Evolutionary conservation across 2,888 invertebrate genomes (phyloP).

Genomic region (Iselma pallidipennis): DNA sequence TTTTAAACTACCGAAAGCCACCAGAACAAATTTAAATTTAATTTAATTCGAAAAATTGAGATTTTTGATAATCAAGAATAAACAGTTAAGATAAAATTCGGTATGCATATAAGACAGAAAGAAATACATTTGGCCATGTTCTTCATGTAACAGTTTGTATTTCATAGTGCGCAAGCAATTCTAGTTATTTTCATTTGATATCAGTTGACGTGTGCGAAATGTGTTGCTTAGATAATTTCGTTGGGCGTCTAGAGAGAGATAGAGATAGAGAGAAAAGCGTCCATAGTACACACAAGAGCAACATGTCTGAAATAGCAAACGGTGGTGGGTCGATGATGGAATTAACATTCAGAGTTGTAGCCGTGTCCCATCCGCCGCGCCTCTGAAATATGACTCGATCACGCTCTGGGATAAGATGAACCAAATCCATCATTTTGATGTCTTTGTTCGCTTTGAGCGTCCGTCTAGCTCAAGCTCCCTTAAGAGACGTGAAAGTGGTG

Average conservation of each 20-base stretch:
- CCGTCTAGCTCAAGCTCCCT: slow-evolving; percentile 44
- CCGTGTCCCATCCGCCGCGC: slow-evolving; percentile 50
- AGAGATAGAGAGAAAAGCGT: not conserved
- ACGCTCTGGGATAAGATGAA: slow-evolving; percentile 59
- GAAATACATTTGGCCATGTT: no score
- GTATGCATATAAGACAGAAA: not conserved
- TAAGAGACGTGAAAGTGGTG: not conserved
- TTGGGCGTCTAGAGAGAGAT: slow-evolving; percentile 18
- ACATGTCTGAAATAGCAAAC: slow-evolving; percentile 47
- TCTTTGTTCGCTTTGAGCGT: slow-evolving; percentile 57
- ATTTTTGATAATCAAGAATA: no score
- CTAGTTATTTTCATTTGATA: slow-evolving; percentile 14
- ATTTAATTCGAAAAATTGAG: no score
- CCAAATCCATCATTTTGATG: slow-evolving; percentile 60
- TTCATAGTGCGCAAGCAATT: not conserved
- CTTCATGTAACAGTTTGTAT: not conserved
- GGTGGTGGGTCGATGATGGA: slow-evolving; percentile 51
- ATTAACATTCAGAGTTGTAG: slow-evolving; percentile 57
- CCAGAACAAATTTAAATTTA: no score
- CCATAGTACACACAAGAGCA: slow-evolving; percentile 28
- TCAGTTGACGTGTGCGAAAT: slow-evolving; percentile 34
- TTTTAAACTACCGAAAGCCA: no score
- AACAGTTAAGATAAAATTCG: not conserved
- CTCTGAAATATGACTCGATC: slow-evolving; percentile 59
- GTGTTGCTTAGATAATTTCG: slow-evolving; percentile 45